Evolutionary conservation across 2,113 vertebrate species (phyloP), one percentile per base, ranked within the genome.

Genomic region (Fulica atra): DNA sequence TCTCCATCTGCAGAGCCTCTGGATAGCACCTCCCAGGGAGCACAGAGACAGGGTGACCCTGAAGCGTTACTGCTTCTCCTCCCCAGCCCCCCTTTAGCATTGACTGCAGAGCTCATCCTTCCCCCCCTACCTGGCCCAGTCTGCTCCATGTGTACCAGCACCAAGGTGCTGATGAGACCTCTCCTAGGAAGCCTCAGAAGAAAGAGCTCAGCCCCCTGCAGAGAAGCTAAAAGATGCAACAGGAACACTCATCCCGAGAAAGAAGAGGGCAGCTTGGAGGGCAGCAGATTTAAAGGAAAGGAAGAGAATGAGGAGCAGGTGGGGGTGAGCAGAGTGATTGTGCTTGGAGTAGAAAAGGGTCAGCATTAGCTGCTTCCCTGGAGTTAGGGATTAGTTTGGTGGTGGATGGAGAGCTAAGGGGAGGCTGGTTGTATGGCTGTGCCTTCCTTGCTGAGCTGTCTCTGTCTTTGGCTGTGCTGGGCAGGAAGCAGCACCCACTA

Each of bases 161-260:
- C 69, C 1, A 3, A 3, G 59, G 4, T 3, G 48, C 35, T 10
- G 29, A 2, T 26, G 4, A 15, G 24, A 15, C 24, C n/a, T 38
- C 33, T 25, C 6, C 23, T 0, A 3, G n/a, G 70, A 31, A 50
- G 10, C 24, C 48, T 11, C 1, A 26, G 21, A 6, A 12, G 4
- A 7, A 31, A n/a, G 38, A 60, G 20, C 35, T 56, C 31, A 56
- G 63, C 7, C 6, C 51, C 42, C 16, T 7, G 9, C 59, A 3
- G 23, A 13, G 31, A 11, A 16, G 11, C 54, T 11, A 7, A 24
- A 33, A 18, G 35, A 16, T 0, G 0, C 2, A 6, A 13, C 2
- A 4, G n/a, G 35, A 38, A 29, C 38, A 60, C 6, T 16, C 78
- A 31, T 2, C 56, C 44, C 5, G 2, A 13, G 56, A 33, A 28